Conservation (phyloP, 2,888 invertebrate genomes). For the Dolichopus griseipennis region DNA sequence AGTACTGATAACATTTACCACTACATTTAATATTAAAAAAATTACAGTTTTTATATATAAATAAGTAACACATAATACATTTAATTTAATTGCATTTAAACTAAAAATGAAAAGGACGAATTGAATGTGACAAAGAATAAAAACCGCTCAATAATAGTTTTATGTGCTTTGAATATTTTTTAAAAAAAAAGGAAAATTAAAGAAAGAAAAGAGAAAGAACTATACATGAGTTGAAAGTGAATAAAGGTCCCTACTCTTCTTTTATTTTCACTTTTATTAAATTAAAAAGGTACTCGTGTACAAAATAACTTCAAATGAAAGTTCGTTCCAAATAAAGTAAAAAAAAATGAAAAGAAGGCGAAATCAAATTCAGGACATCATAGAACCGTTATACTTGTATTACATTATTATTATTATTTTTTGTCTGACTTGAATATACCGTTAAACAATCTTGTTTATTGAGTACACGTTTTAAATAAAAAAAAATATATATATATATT, state of each 20-base stretch:
- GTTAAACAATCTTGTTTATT: not conserved
- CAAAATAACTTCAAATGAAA: not conserved
- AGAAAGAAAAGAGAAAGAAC: too few relatives aligned
- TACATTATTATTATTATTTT: too few relatives aligned
- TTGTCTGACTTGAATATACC: too few relatives aligned
- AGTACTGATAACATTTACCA: too few relatives aligned
- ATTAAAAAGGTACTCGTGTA: too few relatives aligned
- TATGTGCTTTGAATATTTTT: constrained; percentile 3
- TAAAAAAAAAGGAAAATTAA: not conserved
- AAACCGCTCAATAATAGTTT: not conserved
- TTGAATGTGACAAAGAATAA: not conserved
- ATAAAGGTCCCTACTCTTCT: too few relatives aligned
- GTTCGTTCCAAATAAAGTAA: not conserved
- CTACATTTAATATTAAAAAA: too few relatives aligned
- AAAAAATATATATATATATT: too few relatives aligned
- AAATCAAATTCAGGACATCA: not conserved
- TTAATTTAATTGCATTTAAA: not conserved
- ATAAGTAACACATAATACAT: not conserved
- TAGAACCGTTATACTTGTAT: too few relatives aligned
- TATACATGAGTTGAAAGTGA: too few relatives aligned
- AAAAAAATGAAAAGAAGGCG: not conserved
- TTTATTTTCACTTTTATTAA: too few relatives aligned
- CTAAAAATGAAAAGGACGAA: not conserved
- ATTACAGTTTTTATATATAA: too few relatives aligned
- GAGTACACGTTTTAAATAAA: not conserved